phyloP scores from a whole-genome alignment of 2,888 invertebrate species.

The Nemapogon koenigi region DNA sequence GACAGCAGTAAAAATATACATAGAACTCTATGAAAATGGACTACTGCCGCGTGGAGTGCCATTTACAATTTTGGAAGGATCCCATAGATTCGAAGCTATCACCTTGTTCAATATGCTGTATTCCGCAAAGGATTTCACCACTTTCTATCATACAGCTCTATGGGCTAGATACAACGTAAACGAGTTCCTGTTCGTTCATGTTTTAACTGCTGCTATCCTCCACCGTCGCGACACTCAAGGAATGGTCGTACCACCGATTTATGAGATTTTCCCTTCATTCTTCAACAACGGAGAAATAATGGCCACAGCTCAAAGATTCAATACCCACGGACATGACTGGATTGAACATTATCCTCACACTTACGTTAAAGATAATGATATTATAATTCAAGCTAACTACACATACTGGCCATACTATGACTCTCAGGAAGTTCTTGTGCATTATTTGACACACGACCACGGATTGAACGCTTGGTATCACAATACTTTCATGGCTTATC shows the following conservation, averaged over 20 bases:
- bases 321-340: constrained; percentile 37
- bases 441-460: constrained; percentile 77
- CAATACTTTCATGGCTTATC: constrained; percentile 66
- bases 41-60: constrained; percentile 64
- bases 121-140: constrained; percentile 74
- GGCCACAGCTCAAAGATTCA: constrained; percentile 68
- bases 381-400: constrained; percentile 69
- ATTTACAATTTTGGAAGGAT: constrained; percentile 61
- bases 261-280: constrained; percentile 75
- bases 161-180: constrained; percentile 73
- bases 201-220: constrained; percentile 66
- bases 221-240: constrained; percentile 70
- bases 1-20: constrained; percentile 60
- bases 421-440: constrained; percentile 62
- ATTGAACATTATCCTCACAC: constrained; percentile 35
- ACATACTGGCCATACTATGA: constrained; percentile 61
- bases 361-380: constrained; percentile 44
- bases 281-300: constrained; percentile 75
- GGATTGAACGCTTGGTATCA: constrained; percentile 72
- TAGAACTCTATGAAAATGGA: constrained; percentile 55
- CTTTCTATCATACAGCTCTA: constrained; percentile 72
- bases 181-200: constrained; percentile 73
- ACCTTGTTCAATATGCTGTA: constrained; percentile 71
- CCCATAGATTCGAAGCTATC: constrained; percentile 67
- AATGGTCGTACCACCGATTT: constrained; percentile 71